Conservation (phyloP, 2,797 vertebrate genomes). For the Chrysolophus pictus region DNA sequence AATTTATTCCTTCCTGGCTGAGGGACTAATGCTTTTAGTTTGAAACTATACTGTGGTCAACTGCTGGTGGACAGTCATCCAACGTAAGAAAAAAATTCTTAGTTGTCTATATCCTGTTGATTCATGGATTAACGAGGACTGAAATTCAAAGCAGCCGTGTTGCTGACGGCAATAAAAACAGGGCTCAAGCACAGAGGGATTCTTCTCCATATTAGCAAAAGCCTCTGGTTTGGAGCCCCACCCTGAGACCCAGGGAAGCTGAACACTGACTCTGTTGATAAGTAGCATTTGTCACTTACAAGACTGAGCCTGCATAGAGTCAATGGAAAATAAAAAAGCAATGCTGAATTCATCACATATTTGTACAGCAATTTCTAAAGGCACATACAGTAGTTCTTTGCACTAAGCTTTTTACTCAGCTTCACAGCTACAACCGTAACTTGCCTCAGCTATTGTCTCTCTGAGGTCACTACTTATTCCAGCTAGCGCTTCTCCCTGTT, state of each 20-base stretch:
- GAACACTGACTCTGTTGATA: neutral
- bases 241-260: neutral
- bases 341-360: neutral
- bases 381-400: neutral
- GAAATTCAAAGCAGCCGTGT: neutral
- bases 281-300: neutral
- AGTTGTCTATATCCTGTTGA: neutral
- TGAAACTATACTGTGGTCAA: neutral
- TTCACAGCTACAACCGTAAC: neutral
- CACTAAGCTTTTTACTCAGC: neutral
- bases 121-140: neutral
- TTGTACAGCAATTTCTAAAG: neutral
- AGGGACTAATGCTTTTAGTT: neutral
- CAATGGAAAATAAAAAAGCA: neutral
- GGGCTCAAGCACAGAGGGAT: neutral
- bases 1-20: neutral
- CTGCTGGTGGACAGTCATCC: neutral
- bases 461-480: neutral
- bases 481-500: neutral
- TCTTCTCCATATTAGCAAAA: neutral
- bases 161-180: neutral
- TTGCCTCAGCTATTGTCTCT: neutral
- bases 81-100: neutral
- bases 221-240: neutral
- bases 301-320: neutral